A percentile compares a stretch with the other conserved stretches of the same genome.
phyloP scores from a whole-genome alignment of 37 sponge, comb jelly and placozoan species.

The Spongia lamella region DNA sequence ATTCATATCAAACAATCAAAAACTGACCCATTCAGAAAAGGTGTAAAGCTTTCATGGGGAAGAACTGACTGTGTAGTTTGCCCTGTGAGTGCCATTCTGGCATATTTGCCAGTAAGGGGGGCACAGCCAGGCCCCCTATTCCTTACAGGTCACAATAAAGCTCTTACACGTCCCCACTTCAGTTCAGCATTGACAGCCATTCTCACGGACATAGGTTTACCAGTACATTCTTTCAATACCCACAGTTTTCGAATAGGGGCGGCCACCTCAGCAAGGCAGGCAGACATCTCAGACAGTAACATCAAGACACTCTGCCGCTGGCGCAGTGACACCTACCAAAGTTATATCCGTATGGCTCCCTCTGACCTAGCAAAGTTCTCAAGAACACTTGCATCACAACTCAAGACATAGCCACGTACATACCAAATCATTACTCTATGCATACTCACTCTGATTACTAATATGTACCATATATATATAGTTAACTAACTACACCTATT shows the following conservation, averaged over 20 bases:
- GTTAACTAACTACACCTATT: too few relatives aligned
- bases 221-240: neutral
- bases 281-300: neutral
- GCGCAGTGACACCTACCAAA: slow-evolving; percentile 6
- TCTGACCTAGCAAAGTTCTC: neutral
- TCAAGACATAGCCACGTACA: too few relatives aligned
- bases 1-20: too few relatives aligned
- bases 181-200: neutral
- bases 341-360: neutral
- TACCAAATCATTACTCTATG: too few relatives aligned
- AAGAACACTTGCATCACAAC: too few relatives aligned
- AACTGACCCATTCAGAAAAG: slow-evolving; percentile 26
- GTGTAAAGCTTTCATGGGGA: slow-evolving; percentile 2
- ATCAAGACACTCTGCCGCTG: slow-evolving; percentile 17
- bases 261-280: slow-evolving; percentile 13
- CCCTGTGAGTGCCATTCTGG: slow-evolving; percentile 1
- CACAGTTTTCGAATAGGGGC: slow-evolving; percentile 26
- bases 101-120: neutral
- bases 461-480: too few relatives aligned
- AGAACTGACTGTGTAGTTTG: slow-evolving; percentile 10
- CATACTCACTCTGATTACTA: too few relatives aligned
- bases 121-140: neutral
- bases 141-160: neutral
- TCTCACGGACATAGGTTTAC: neutral
- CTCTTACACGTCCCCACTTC: neutral